Percentiles rank a stretch among this genome's conserved stretches.
Evolutionary conservation across 2,888 invertebrate species (phyloP).

Genomic region (Ectobius pallidus): DNA sequence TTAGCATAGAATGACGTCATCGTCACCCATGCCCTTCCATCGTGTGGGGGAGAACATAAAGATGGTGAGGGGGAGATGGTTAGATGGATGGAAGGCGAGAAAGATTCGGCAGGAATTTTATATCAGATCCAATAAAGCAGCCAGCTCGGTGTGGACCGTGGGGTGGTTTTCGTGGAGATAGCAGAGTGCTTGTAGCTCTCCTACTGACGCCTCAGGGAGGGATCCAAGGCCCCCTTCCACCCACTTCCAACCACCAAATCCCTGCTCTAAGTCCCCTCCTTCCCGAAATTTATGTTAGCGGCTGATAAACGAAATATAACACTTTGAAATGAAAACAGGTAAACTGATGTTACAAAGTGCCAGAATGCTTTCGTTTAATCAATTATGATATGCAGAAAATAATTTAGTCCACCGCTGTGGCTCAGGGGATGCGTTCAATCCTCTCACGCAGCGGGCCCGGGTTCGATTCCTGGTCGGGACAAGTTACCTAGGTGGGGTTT

Average conservation of each 20-base stretch:
- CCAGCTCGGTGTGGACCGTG: not conserved
- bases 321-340: too few relatives aligned
- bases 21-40: not conserved
- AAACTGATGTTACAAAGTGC: too few relatives aligned
- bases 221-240: too few relatives aligned
- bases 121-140: constrained; percentile 42
- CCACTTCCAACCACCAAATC: not conserved
- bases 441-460: too few relatives aligned
- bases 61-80: not conserved
- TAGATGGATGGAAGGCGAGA: not conserved
- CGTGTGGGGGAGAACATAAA: not conserved
- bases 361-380: too few relatives aligned
- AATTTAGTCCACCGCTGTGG: too few relatives aligned
- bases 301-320: too few relatives aligned
- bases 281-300: not conserved
- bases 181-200: too few relatives aligned
- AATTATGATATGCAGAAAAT: too few relatives aligned
- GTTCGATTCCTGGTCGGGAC: too few relatives aligned
- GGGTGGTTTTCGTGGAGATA: not conserved
- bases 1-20: not conserved
- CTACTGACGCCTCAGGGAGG: not conserved
- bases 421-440: too few relatives aligned
- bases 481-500: too few relatives aligned
- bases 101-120: constrained; percentile 42
- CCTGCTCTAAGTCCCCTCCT: not conserved